Base-by-base conservation (phyloP, 2,888 invertebrate genomes). In the Euplagia quadripunctaria region DNA sequence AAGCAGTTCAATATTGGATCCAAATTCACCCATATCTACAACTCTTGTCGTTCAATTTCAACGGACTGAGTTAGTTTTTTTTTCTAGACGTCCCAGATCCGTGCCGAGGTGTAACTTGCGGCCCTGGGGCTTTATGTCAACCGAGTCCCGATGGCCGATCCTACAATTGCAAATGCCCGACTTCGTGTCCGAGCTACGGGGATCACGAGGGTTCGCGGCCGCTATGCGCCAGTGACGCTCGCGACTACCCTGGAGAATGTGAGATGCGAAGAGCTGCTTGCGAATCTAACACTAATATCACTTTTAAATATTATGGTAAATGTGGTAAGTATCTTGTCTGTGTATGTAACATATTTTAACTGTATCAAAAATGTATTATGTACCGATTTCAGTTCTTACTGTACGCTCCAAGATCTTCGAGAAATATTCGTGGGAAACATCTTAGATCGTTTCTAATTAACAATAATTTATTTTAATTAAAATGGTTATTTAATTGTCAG, bases 171-270 rank as follows among this genome's bases (percentile, higher is more conserved):
- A 97, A 98, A 89, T 98, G 98, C 89, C 97, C 97, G 64, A 96
- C 97, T 73, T 97, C 97, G 78, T 98, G 98, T 90, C 98, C 98
- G 72, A 97, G 97, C 90, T 98, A 98, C 93, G 98, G 98, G 8
- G 98, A 98, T 94, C 98, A 98, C 94, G 97, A 97, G 81, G 97
- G 97, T 75, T 97, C 98, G 55, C 96, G 97, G 72, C 97, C 98
- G 1, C 97, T 99, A 67, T 99, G 99, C 92, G 98, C 98, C 91
- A 96, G 97, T 88, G 98, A 99, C 94, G 98, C 98, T 12, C 96
- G 97, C 79, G 98, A 98, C 90, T 99, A 99, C 92, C 96, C 97
- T 74, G 98, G 98, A 89, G 97, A 98, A 84, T 99, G 99, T 95
- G 97, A 98, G 90, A 96, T 99, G 94, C 97, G 98, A 86, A 96